Conservation (phyloP, 2,113 vertebrate genomes). For the Malurus cyaneus region DNA sequence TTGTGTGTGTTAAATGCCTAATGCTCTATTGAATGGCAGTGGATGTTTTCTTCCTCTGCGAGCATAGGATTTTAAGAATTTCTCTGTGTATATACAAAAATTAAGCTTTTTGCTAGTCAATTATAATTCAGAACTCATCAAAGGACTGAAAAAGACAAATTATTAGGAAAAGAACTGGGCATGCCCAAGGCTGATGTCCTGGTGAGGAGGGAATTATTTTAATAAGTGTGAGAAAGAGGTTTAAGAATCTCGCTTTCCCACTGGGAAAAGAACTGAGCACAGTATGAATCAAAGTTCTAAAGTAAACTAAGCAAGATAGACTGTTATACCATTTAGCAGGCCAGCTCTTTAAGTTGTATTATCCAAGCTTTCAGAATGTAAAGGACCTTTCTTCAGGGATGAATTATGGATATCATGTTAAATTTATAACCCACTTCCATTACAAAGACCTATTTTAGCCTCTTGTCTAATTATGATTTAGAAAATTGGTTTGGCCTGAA, state of each 20-base stretch:
- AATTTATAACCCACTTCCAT: conserved; percentile 67
- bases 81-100: background rate
- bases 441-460: conserved; percentile 53
- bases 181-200: conserved; percentile 67
- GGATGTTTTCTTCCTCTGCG: background rate
- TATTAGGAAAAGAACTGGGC: conserved; percentile 61
- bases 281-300: conserved; percentile 73
- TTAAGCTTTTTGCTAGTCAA: conserved; percentile 12
- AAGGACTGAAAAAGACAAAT: conserved; percentile 55
- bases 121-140: conserved; percentile 54
- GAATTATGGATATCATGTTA: conserved; percentile 63
- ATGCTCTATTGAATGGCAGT: background rate
- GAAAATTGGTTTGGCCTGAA: conserved; percentile 68
- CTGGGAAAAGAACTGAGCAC: conserved; percentile 66
- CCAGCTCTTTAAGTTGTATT: conserved; percentile 62
- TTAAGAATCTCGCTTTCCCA: conserved; percentile 66
- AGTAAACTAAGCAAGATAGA: conserved; percentile 69
- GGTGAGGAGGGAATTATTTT: conserved; percentile 70
- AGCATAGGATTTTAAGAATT: background rate
- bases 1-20: background rate
- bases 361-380: conserved; percentile 64
- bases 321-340: conserved; percentile 62
- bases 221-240: conserved; percentile 69
- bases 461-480: conserved; percentile 66
- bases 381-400: conserved; percentile 64